Base-by-base conservation (phyloP, 2,113 vertebrate genomes). In the Entelurus aequoreus region DNA sequence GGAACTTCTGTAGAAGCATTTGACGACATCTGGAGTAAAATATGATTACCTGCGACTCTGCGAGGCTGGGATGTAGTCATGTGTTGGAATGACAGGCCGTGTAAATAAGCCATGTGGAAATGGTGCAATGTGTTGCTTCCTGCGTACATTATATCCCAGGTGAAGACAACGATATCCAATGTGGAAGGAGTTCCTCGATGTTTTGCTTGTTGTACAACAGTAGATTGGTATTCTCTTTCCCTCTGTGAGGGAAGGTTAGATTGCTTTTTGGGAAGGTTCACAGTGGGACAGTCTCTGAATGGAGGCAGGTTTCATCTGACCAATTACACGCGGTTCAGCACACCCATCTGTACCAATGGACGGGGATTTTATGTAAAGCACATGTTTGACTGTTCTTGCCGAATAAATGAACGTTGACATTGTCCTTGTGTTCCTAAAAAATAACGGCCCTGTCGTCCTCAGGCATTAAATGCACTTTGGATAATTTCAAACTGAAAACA, bases 391-490 rank as follows among this genome's bases (percentile, higher is more conserved):
- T 58, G 58, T 46, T 69, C 56, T 58, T 61, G 54, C 58, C 61
- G 62, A 74, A 74, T 66, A 71, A 76, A 80, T 76, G 62, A 84
- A 79, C 75, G 80, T 68, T 52, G 60, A 54, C 77, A 74, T 84
- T 78, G 64, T 81, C 63, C 70, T 57, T 40, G 13, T 63, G 48
- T 66, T 69, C 60, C 74, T 81, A 71, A 79, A n/a, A 68, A 78
- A 82, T 82, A 78, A 55, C 62, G 63, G 63, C 52, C 68, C 56
- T 51, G 8, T 59, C 6, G 21, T 75, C 84, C 78, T 61, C 6
- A 0, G 77, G 86, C 84, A 42, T 54, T 69, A 72, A 81, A 75
- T 57, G 79, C 80, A 84, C 82, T 84, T 71, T 83, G 77, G 68
- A 55, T 80, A 68, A 69, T 80, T 84, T 76, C 65, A 76, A 80